Conservation (phyloP, 1,140 invertebrate genomes). For the Rhagoletis pomonella region DNA sequence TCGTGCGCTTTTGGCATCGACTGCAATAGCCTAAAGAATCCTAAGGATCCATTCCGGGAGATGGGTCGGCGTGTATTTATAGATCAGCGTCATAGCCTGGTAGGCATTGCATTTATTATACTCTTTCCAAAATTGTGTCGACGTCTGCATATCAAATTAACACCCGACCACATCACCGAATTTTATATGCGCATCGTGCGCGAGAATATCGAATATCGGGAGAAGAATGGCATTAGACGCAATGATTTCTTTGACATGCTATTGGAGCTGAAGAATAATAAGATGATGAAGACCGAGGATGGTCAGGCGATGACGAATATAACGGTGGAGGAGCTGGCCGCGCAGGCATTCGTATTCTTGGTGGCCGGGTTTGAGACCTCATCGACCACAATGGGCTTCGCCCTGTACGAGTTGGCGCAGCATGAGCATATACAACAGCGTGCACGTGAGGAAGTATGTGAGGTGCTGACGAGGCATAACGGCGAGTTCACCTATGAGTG, state of each 20-base stretch:
- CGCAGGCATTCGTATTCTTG: slow-evolving; percentile 70
- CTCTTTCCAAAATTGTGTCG: slow-evolving; percentile 62
- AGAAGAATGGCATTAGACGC: slow-evolving; percentile 68
- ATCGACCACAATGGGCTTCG: slow-evolving; percentile 74
- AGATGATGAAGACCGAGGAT: slow-evolving; percentile 59
- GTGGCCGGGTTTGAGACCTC: slow-evolving; percentile 71
- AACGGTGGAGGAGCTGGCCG: slow-evolving; percentile 68
- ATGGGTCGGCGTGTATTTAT: slow-evolving; percentile 65
- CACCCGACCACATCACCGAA: slow-evolving; percentile 65
- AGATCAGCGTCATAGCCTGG: slow-evolving; percentile 58
- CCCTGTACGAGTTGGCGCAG: slow-evolving; percentile 71
- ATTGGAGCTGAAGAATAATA: slow-evolving; percentile 67
- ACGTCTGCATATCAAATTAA: slow-evolving; percentile 62
- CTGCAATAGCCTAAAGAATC: slow-evolving; percentile 74
- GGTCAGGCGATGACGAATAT: slow-evolving; percentile 61
- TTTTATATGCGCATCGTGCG: slow-evolving; percentile 73
- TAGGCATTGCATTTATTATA: slow-evolving; percentile 60
- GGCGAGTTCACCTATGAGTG: slow-evolving; percentile 68
- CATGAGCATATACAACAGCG: slow-evolving; percentile 74
- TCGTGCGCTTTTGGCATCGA: slow-evolving; percentile 76
- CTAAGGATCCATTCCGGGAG: slow-evolving; percentile 74
- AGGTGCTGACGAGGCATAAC: slow-evolving; percentile 58
- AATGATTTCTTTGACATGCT: slow-evolving; percentile 75
- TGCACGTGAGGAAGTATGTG: slow-evolving; percentile 74
- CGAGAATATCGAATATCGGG: slow-evolving; percentile 72